Evolutionary conservation across 2,888 invertebrate species (phyloP).

Genomic region (Amiota mariae): DNA sequence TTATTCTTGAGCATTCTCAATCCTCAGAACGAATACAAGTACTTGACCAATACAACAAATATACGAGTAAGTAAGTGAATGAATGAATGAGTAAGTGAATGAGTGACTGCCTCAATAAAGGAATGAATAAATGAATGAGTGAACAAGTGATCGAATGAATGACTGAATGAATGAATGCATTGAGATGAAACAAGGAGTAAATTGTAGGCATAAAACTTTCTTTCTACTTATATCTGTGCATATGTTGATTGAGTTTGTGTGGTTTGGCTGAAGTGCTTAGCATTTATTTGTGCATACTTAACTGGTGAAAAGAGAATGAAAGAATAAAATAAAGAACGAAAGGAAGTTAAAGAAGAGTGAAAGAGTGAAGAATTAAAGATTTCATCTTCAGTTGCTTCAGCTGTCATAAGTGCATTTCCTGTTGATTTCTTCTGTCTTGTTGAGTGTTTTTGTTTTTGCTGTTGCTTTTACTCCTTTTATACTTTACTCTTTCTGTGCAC

Average conservation of each 20-base stretch:
- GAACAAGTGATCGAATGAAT: background rate
- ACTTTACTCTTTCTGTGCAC: background rate
- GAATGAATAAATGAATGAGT: too few species aligned
- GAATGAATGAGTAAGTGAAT: too few species aligned
- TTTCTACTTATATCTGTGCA: background rate
- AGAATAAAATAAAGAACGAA: too few species aligned
- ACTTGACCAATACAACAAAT: conserved; percentile 17
- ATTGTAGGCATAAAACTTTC: background rate
- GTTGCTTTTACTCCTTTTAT: background rate
- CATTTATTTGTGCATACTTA: background rate
- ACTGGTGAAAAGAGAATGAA: background rate
- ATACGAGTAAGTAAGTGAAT: too few species aligned
- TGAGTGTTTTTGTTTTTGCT: background rate
- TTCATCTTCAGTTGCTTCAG: background rate
- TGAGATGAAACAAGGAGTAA: background rate
- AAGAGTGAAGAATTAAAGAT: too few species aligned
- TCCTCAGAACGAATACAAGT: background rate
- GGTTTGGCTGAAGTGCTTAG: background rate
- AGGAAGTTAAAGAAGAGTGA: too few species aligned
- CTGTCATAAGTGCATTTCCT: conserved; percentile 25
- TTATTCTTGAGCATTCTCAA: conserved; percentile 50
- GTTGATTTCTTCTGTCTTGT: background rate
- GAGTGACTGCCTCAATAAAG: too few species aligned
- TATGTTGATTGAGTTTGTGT: background rate
- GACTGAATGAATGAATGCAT: too few species aligned